A percentile compares a stretch with the other conserved stretches of the same genome.
Conservation (phyloP, 1,140 invertebrate species). For the Galleria mellonella region DNA sequence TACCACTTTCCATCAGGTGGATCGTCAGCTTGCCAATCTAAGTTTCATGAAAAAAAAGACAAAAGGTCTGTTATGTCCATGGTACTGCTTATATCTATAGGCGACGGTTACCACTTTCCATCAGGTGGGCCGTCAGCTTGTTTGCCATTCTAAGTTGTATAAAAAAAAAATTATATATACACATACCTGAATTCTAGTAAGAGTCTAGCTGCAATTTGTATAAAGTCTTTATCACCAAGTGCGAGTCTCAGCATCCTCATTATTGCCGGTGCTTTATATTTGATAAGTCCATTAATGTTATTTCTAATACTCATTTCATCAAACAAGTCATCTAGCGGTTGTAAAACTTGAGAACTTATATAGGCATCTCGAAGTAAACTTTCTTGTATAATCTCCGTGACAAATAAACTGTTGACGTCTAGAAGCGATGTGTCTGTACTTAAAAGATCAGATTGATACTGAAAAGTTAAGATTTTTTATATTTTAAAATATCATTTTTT, state of each 20-base stretch:
- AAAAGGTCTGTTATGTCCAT: no score
- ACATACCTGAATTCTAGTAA: conserved; percentile 9
- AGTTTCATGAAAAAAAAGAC: no score
- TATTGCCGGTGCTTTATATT: conserved; percentile 46
- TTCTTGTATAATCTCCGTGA: conserved; percentile 58
- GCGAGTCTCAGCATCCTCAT: conserved; percentile 38
- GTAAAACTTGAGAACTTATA: conserved; percentile 13
- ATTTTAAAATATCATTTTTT: no score
- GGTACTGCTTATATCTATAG: no score
- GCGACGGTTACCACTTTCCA: no score
- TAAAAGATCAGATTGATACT: no score
- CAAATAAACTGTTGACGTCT: conserved; percentile 50
- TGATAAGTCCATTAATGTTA: conserved; percentile 26
- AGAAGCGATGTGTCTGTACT: conserved; percentile 25
- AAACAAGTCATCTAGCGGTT: conserved; percentile 24
- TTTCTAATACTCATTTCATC: conserved; percentile 33
- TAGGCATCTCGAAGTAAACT: conserved; percentile 42
- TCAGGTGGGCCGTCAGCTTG: no score
- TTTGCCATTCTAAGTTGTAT: no score
- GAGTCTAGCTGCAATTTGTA: conserved; percentile 28
- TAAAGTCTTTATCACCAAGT: conserved; percentile 35
- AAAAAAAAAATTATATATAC: no score
- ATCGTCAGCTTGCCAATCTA: no score
- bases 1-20: no score
- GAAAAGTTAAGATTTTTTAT: no score